Base-by-base conservation (phyloP, 1,140 invertebrate species). In the Pseudobourletiella spinata region DNA sequence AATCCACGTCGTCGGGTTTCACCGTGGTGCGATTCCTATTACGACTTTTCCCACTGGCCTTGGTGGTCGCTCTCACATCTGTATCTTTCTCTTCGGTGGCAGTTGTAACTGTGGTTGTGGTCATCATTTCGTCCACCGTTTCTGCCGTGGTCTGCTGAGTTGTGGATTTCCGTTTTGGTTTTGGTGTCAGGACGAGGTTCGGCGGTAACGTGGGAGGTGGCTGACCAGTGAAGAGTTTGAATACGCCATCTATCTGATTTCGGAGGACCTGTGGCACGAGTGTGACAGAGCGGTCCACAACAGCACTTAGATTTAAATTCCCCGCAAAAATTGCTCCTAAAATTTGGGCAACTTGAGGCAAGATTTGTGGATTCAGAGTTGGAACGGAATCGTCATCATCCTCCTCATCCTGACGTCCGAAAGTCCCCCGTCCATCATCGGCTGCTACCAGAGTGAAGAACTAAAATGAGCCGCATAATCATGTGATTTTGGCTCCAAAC, bases 291-390 rank as follows among this genome's bases (percentile, higher is more conserved):
- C 43, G 56, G 59, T 70, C 68, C 1, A 64, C 63, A 18, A 70
- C 57, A 8, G 51, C 43, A 3, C 65, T 65, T 15, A 70, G 57
- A 26, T 70, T 70, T n/a, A 70, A 48, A 59, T 63, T 70, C 25
- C 65, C 65, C 4, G 68, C 61, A 57, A 70, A 70, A 58, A 70
- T 70, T 2, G 68, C 68, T 20, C 68, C 68, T 16, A 70, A 55
- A 58, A 70, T 64, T 44, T 67, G 65, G 16, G 68, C 68, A 22
- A 70, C 68, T 65, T 70, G 68, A 15, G 68, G 68, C 18, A 69
- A 57, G 16, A 59, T 52, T 48, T 66, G 57, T 28, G 68, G 64
- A 58, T 62, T 62, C 3, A 59, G 30, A 6, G 64, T 60, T 2
- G 56, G 58, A 30, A 29, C 59, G 6, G 60, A 63, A n/a, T 61